Base-by-base conservation (phyloP, 2,797 vertebrate genomes). In the Karalla daura region DNA sequence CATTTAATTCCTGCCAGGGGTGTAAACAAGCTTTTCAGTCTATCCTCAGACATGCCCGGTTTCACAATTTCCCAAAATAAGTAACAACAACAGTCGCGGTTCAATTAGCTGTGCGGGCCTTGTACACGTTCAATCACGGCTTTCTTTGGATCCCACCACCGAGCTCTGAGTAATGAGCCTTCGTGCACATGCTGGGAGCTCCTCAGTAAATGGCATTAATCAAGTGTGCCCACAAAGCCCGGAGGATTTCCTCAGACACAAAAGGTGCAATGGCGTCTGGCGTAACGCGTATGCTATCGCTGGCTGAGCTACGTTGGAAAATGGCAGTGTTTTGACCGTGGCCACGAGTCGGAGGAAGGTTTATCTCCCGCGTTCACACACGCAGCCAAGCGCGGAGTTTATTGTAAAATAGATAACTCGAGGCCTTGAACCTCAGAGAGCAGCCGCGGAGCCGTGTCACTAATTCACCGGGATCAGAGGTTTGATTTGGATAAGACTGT, bases 131-230 rank as follows among this genome's bases (percentile, higher is more conserved):
- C 45, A 61, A 5, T 83, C 63, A 45, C 23, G 15, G 40, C 52
- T 64, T 46, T 52, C 55, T 55, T 59, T 65, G 49, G 59, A 45
- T 68, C 30, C 27, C 12, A 12, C 17, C 3, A 12, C 49, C 51
- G 21, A 3, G n/a, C 9, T 54, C 56, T 84, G 71, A 82, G 65
- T 76, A 81, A 86, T 65, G 68, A 79, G 64, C n/a, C 56, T 46
- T 66, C 51, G 25, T 5, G 30, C 51, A 9, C 63, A 24, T 28
- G 45, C 47, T 62, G 43, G 66, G 32, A 18, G 39, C 46, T 53
- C 18, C 2, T 28, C 44, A 55, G 47, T 64, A 60, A 78, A 74
- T 78, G 80, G 60, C 62, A 84, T 88, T 80, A 80, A 86, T 86
- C 78, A 86, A 62, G 60, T 44, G 51, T 63, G 54, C 47, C 62